Evolutionary conservation across 2,113 vertebrate species (phyloP), one percentile per base, ranked within the genome.

Genomic region (Nibea coibor): DNA sequence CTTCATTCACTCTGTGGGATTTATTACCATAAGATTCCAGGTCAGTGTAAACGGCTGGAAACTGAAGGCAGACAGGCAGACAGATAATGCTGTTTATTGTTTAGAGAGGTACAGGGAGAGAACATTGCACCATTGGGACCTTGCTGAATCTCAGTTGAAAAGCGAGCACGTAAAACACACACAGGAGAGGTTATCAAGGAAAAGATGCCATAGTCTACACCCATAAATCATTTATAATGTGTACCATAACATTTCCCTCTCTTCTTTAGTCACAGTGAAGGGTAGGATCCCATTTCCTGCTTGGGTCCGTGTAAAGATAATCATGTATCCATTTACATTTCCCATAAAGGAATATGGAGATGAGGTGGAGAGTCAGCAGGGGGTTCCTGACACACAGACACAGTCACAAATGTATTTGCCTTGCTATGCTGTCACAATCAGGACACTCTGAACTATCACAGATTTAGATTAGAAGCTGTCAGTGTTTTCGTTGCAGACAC

Each of bases 271-370:
- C 92, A 92, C 87, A 80, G 88, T 75, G 81, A 89, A 92, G 89
- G 88, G 77, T 91, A 74, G 82, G 86, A 92, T 91, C 88, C 85
- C 73, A 90, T 93, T 93, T 93, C 87, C 84, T 92, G 87, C 92
- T 79, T 76, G 81, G 84, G 89, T 87, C 88, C 80, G 87, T 93
- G 91, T 92, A 88, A 91, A 90, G 91, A 92, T 94, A 93, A 94
- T 94, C 92, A 94, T 94, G 92, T 93, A 91, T 72, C 90, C 88
- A 93, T 93, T 94, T 94, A 92, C 91, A 94, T 94, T 93, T 93
- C 86, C 92, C 83, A 91, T 91, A 93, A 91, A 91, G 80, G 79
- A 92, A 92, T 93, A 93, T 94, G 91, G 92, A 93, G 93, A 93
- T 94, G 88, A 94, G 92, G 87, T 75, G 70, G 71, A 35, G 78